A percentile compares a stretch with the other conserved stretches of the same genome.
Evolutionary conservation across 2,113 vertebrate genomes (phyloP).

Genomic region (Collichthys lucidus): DNA sequence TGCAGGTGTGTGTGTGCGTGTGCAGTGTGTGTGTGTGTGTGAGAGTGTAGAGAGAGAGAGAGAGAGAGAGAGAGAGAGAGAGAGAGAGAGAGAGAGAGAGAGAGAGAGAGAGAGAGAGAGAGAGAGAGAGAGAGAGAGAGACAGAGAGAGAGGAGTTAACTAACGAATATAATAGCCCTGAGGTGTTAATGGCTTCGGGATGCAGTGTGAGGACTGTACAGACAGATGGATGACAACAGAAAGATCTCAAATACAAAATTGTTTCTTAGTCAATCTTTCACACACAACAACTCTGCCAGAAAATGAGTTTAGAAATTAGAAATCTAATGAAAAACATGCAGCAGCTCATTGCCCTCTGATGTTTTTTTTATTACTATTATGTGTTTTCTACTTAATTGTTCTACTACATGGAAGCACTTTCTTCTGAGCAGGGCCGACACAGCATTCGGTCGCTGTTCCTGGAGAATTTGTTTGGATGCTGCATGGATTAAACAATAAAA

Average conservation of each 20-base stretch:
- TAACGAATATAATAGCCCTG: conserved; percentile 33
- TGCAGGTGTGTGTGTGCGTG: too few species aligned
- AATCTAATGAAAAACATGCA: conserved; percentile 22
- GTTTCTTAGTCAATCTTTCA: conserved; percentile 37
- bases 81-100: too few species aligned
- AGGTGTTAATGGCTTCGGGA: conserved; percentile 46
- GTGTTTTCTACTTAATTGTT: conserved; percentile 30
- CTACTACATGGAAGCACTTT: conserved; percentile 4
- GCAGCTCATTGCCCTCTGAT: conserved; percentile 27
- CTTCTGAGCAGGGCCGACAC: neutral
- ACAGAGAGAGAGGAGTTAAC: conserved; percentile 17
- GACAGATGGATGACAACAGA: conserved; percentile 30
- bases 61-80: too few species aligned
- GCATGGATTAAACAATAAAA: conserved; percentile 39
- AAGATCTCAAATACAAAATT: conserved; percentile 14
- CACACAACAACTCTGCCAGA: neutral
- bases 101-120: neutral
- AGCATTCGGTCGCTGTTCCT: neutral
- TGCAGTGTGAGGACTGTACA: conserved; percentile 45
- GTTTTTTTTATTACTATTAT: conserved; percentile 15
- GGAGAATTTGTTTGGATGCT: conserved; percentile 29
- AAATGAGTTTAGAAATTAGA: conserved; percentile 20
- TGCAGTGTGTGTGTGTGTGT: too few species aligned
- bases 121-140: too few species aligned
- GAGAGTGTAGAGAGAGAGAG: too few species aligned